Evolutionary conservation across 2,113 vertebrate genomes (phyloP).

Genomic region (Xenus cinereus): DNA sequence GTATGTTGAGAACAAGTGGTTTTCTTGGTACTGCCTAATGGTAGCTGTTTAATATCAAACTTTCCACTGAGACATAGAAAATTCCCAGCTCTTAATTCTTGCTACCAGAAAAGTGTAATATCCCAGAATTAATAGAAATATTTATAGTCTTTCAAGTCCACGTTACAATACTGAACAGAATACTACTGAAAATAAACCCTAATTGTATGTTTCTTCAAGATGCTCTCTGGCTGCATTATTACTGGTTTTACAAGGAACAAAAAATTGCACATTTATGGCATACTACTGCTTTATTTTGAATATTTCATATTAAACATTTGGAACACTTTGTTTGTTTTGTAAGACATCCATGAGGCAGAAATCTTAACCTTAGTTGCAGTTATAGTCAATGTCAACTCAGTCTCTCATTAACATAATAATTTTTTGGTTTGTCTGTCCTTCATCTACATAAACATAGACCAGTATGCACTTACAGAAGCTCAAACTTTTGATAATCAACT

Average conservation of each 20-base stretch:
- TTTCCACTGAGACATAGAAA: constrained; percentile 3
- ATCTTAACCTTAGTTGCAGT: background rate
- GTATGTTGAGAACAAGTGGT: background rate
- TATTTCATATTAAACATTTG: constrained; percentile 1
- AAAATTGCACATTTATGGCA: background rate
- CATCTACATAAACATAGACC: background rate
- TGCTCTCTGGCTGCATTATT: background rate
- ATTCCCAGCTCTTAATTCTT: background rate
- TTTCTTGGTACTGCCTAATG: background rate
- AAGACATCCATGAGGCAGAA: background rate
- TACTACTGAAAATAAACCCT: background rate
- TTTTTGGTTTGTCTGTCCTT: background rate
- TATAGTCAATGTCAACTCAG: background rate
- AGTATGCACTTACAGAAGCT: background rate
- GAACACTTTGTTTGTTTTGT: background rate
- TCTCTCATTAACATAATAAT: background rate
- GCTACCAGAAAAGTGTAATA: background rate
- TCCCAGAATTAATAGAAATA: background rate
- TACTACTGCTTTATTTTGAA: background rate
- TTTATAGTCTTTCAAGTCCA: background rate
- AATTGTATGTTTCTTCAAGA: background rate
- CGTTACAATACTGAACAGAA: background rate
- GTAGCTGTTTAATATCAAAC: background rate
- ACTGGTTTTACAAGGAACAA: background rate
- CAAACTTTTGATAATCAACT: background rate